Conservation (phyloP, 2,797 vertebrate species). For the Graptemys geographica region DNA sequence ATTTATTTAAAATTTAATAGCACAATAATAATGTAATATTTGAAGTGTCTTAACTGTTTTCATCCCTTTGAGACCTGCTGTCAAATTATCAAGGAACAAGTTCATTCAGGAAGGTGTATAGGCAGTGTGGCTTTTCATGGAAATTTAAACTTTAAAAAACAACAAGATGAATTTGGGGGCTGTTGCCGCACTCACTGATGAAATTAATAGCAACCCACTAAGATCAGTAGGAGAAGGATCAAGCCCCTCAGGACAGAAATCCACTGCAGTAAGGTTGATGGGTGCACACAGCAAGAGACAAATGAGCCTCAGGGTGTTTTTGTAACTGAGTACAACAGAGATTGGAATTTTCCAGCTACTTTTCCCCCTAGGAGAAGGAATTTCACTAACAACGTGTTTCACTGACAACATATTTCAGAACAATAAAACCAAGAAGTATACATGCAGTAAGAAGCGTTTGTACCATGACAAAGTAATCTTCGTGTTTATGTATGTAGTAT, state of each 20-base stretch:
- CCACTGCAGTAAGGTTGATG: not conserved
- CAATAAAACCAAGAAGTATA: not conserved
- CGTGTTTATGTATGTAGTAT: not conserved
- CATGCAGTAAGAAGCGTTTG: not conserved
- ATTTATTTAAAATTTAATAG: not conserved
- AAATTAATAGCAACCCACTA: not conserved
- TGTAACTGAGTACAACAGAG: not conserved
- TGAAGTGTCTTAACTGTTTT: not conserved
- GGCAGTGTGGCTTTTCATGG: not conserved
- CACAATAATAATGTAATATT: not conserved
- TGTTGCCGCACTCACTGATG: not conserved
- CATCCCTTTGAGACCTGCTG: not conserved
- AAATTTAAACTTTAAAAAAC: not conserved
- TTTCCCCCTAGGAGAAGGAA: not conserved
- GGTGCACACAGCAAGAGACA: not conserved
- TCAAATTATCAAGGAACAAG: not conserved
- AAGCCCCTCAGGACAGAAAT: not conserved
- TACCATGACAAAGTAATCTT: not conserved
- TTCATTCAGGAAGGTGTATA: not conserved
- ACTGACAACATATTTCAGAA: not conserved
- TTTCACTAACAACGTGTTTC: not conserved
- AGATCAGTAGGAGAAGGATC: not conserved
- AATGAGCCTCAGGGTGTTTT: not conserved
- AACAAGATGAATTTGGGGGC: not conserved
- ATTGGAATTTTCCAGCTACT: not conserved